Evolutionary conservation across 2,797 vertebrate species (phyloP).

Genomic region (Pantherophis alleghaniensis): DNA sequence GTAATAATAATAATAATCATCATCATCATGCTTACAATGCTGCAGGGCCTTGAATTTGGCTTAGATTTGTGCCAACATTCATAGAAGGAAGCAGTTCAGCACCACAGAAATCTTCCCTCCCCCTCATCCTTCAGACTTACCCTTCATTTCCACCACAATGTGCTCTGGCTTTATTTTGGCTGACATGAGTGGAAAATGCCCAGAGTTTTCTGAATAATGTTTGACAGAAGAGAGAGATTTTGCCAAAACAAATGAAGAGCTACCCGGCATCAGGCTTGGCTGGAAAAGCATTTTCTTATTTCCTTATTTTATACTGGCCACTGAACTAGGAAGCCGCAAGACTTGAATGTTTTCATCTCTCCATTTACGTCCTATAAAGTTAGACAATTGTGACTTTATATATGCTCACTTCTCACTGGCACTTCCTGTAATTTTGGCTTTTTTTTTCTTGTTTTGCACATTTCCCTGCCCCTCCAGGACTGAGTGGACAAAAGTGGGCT

Average conservation of each 20-base stretch:
- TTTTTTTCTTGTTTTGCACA: neutral
- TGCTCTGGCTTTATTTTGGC: slow-evolving; percentile 9
- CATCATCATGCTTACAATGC: neutral
- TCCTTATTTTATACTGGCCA: neutral
- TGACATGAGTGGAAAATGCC: slow-evolving; percentile 18
- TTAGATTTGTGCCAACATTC: slow-evolving; percentile 2
- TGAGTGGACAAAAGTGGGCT: neutral
- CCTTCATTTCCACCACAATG: neutral
- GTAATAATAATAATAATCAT: too few relatives aligned
- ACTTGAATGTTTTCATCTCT: neutral
- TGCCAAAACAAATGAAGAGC: slow-evolving; percentile 9
- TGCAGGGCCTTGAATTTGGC: neutral
- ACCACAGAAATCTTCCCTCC: neutral
- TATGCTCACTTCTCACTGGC: neutral
- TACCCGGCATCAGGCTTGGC: neutral
- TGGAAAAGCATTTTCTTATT: neutral
- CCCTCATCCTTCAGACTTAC: neutral
- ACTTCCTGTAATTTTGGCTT: neutral
- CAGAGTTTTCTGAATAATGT: neutral
- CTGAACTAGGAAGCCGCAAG: neutral
- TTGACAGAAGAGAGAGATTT: slow-evolving; percentile 20
- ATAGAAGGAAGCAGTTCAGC: neutral
- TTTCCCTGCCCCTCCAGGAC: neutral
- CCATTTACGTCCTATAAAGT: neutral
- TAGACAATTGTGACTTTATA: neutral